Conservation (phyloP, 2,888 invertebrate species). For the Lasioglossum pauxillum region DNA sequence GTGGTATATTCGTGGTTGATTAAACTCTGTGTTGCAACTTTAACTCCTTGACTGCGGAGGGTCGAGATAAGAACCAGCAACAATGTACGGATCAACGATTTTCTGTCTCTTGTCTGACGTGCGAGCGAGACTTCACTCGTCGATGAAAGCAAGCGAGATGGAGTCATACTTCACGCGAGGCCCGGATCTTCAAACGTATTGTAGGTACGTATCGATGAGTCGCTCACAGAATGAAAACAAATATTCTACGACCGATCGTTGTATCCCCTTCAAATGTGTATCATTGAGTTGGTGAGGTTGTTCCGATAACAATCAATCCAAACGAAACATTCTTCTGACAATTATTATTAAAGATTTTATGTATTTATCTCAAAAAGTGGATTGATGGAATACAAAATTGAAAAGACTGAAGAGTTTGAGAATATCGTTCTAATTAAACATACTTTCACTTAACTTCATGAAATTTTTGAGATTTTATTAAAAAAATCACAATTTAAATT, state of each 20-base stretch:
- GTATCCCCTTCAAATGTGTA: not conserved
- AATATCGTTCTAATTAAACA: too few relatives aligned
- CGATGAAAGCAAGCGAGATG: not conserved
- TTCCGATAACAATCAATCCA: not conserved
- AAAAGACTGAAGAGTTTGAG: not conserved
- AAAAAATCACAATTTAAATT: too few relatives aligned
- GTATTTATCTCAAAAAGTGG: not conserved
- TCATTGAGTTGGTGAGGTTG: too few relatives aligned
- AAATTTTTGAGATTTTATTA: too few relatives aligned
- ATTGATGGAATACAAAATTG: not conserved
- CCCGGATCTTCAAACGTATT: not conserved
- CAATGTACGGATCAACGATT: constrained; percentile 3
- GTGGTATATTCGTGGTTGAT: not conserved
- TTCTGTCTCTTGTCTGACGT: not conserved
- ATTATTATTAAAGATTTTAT: not conserved
- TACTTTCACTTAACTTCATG: too few relatives aligned
- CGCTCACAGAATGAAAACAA: not conserved
- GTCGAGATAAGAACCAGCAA: not conserved
- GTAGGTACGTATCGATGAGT: not conserved
- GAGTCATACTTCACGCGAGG: not conserved
- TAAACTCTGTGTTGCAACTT: not conserved
- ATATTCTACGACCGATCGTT: not conserved
- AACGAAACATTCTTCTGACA: not conserved
- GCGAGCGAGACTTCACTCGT: not conserved
- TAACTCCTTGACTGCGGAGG: not conserved